phyloP scores from a whole-genome alignment of 2,113 vertebrate species.

The Scolopax mira region DNA sequence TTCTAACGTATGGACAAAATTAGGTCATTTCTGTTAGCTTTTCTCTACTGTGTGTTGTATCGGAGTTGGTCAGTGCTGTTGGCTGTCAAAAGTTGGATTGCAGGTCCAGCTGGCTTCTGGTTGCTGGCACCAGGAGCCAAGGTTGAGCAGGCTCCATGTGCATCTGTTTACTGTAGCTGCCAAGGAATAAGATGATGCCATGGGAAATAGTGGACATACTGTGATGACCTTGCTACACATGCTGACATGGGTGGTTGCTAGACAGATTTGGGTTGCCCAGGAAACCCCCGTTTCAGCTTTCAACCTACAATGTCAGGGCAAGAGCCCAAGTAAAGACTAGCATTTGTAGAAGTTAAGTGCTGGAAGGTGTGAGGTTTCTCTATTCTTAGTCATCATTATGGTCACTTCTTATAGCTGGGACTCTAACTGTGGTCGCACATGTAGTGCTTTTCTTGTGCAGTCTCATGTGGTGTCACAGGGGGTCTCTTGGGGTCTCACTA shows the following conservation, averaged over 20 bases:
- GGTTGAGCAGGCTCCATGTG: neutral
- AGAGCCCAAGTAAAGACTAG: neutral
- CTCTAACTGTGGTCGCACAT: neutral
- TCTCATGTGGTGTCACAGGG: neutral
- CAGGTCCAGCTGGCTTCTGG: neutral
- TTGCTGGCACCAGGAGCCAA: neutral
- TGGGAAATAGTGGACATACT: conserved; percentile 11
- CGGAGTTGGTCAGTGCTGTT: neutral
- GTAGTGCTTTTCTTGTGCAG: neutral
- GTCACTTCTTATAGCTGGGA: neutral
- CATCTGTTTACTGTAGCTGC: conserved; percentile 46
- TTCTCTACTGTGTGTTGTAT: neutral
- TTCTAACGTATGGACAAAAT: neutral
- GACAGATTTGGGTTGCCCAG: conserved; percentile 53
- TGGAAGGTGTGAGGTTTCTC: conserved; percentile 22
- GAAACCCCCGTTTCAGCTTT: conserved; percentile 41
- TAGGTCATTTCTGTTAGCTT: neutral
- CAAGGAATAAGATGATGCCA: conserved; percentile 48
- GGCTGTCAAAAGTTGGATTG: neutral
- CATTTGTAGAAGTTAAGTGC: neutral
- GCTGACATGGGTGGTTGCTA: conserved; percentile 39
- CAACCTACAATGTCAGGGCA: conserved; percentile 22
- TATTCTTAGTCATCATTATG: conserved; percentile 25
- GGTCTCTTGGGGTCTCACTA: neutral
- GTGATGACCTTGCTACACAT: conserved; percentile 26